These are phyloP conservation scores for Vidua macroura DNA, from an alignment of 2,113 vertebrate species.

Conservation along the genomic window DNA sequence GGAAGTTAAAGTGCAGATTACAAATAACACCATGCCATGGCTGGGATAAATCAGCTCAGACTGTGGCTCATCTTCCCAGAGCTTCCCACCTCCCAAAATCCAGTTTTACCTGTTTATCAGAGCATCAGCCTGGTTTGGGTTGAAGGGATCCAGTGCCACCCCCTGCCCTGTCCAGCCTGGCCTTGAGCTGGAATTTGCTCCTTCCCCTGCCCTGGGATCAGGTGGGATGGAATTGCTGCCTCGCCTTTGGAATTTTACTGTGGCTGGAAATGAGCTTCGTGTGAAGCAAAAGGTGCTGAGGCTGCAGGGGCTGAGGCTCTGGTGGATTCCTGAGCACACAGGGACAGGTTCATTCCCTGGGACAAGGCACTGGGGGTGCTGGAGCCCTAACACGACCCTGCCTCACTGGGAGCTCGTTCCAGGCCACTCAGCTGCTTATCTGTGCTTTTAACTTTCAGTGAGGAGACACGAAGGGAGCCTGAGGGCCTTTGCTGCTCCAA, in stretches of 20 bases:
- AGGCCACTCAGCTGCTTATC: neutral
- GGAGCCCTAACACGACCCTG: neutral
- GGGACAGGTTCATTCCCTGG: neutral
- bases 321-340: rapidly evolving
- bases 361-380: neutral
- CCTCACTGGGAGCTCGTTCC: neutral
- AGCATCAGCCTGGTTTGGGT: neutral
- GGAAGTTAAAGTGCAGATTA: neutral
- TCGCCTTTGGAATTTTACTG: neutral
- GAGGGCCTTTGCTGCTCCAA: neutral
- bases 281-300: neutral
- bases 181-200: neutral
- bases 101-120: rapidly evolving
- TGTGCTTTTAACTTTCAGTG: neutral
- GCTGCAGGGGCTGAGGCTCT: neutral
- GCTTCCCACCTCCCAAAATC: neutral
- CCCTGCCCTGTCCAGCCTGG: neutral
- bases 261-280: neutral
- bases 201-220: neutral
- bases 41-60: neutral
- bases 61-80: neutral
- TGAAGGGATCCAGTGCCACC: no score
- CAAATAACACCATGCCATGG: no score
- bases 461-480: neutral
- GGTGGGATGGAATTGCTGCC: neutral